Base-by-base conservation (phyloP, 1,140 invertebrate genomes). In the Helicoverpa zea region DNA sequence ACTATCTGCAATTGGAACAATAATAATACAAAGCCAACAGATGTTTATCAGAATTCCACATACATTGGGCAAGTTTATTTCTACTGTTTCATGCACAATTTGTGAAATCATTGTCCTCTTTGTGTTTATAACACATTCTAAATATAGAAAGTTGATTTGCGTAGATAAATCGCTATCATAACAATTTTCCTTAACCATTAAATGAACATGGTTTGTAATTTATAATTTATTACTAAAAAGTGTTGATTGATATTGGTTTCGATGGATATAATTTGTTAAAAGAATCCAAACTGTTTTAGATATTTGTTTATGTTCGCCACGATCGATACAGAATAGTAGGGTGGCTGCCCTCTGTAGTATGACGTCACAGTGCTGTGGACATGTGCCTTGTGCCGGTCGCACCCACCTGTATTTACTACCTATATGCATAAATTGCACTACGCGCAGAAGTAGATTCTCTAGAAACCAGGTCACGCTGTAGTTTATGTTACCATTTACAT, bases 1-100 rank as follows among this genome's bases (percentile, higher is more conserved):
- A 54, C 92, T 93, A 79, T 95, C 95, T 96, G 83, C 49, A 47
- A 56, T 35, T n/a, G 13, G 7, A 66, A 64, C 58, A 23, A 14
- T 23, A 56, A 58, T 7, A 43, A 11, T 10, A 18, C 10, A 35
- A 7, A 43, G 3, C 5, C 35, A 43, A 43, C 5, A 43, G 5
- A 43, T 7, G 5, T 43, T 43, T 7, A 9, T 43, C 35, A 43
- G 35, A 43, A 43, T 43, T 43, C 35, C 4, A 43, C 35, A 43
- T 43, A 43, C 35, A 43, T 43, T 43, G 9, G 35, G 35, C 35
- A 7, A 23, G 23, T 23, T 23, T 23, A 23, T 23, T 23, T 23
- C 23, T 23, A 23, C 23, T 23, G 23, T 23, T 23, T 23, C 23
- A 23, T 23, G 23, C 23, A 23, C 23, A 43, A 43, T 43, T 43